phyloP scores from a whole-genome alignment of 92 coral and sea anemone genomes.

The Zoanthus sociatus region DNA sequence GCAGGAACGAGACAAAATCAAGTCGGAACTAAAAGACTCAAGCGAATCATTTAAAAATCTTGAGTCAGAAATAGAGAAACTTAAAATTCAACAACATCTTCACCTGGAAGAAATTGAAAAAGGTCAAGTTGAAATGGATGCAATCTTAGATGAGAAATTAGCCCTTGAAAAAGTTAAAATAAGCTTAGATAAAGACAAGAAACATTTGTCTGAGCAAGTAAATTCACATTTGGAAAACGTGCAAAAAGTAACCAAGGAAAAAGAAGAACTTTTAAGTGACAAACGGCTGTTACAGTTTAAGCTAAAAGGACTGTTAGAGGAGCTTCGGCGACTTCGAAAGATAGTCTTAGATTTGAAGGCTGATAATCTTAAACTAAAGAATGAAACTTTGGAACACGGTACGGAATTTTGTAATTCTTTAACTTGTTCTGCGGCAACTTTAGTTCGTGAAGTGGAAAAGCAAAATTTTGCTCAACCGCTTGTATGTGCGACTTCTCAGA shows the following conservation, averaged over 20 bases:
- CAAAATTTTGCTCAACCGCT: conserved; percentile 11
- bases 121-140: conserved; percentile 52
- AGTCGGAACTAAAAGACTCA: conserved; percentile 59
- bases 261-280: conserved; percentile 49
- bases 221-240: conserved; percentile 59
- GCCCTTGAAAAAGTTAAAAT: conserved; percentile 64
- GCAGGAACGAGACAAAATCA: conserved; percentile 70
- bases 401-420: conserved; percentile 57
- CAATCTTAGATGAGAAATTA: conserved; percentile 55
- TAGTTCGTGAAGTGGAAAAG: conserved; percentile 34
- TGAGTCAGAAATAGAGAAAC: conserved; percentile 56
- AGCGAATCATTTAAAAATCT: conserved; percentile 48
- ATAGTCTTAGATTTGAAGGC: conserved; percentile 61
- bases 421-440: conserved; percentile 68
- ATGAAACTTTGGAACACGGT: conserved; percentile 67
- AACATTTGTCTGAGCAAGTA: conserved; percentile 47
- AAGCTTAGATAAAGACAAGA: conserved; percentile 55
- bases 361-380: conserved; percentile 59
- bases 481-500: conserved; percentile 12
- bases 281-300: conserved; percentile 49
- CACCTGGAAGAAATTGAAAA: conserved; percentile 70
- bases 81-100: conserved; percentile 56
- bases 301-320: conserved; percentile 55
- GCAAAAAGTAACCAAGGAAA: conserved; percentile 65
- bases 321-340: conserved; percentile 68